Conservation (phyloP, 2,113 vertebrate species). For the Epinephelus fuscoguttatus region DNA sequence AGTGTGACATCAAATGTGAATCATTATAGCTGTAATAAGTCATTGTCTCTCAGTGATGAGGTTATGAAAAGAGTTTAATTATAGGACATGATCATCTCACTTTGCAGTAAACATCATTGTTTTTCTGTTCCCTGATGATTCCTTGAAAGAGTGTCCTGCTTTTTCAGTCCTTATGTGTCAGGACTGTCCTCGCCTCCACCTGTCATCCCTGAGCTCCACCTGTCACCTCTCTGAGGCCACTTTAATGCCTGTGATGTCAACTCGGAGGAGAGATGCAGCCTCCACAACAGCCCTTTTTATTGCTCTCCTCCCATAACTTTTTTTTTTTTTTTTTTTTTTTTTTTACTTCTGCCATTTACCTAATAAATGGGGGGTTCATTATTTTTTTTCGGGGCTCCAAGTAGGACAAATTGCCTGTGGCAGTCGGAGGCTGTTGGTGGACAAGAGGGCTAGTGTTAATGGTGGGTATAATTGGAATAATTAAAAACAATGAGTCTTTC, state of each 20-base stretch:
- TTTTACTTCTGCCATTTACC: slow-evolving; percentile 45
- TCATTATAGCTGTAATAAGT: slow-evolving; percentile 6
- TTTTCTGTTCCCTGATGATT: neutral
- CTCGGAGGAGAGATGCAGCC: slow-evolving; percentile 45
- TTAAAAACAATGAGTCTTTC: slow-evolving; percentile 71
- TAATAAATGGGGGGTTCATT: slow-evolving; percentile 65
- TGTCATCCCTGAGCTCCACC: slow-evolving; percentile 56
- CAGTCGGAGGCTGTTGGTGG: slow-evolving; percentile 62
- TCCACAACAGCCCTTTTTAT: slow-evolving; percentile 40
- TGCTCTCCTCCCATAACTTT: slow-evolving; percentile 44
- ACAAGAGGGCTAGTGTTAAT: slow-evolving; percentile 75
- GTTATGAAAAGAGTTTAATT: neutral
- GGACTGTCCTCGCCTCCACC: slow-evolving; percentile 36
- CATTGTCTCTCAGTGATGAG: neutral
- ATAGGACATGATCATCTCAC: neutral
- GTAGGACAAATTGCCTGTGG: slow-evolving; percentile 68
- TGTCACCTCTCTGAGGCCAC: slow-evolving; percentile 46
- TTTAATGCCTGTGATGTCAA: slow-evolving; percentile 42
- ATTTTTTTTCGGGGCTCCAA: slow-evolving; percentile 59
- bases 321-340: too few relatives aligned
- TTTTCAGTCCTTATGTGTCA: slow-evolving; percentile 7
- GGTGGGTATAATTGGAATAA: slow-evolving; percentile 74
- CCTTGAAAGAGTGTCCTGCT: neutral
- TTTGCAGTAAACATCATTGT: neutral
- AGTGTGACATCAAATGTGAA: neutral